Conservation (phyloP, 2,113 vertebrate species). For the Sylvia atricapilla region DNA sequence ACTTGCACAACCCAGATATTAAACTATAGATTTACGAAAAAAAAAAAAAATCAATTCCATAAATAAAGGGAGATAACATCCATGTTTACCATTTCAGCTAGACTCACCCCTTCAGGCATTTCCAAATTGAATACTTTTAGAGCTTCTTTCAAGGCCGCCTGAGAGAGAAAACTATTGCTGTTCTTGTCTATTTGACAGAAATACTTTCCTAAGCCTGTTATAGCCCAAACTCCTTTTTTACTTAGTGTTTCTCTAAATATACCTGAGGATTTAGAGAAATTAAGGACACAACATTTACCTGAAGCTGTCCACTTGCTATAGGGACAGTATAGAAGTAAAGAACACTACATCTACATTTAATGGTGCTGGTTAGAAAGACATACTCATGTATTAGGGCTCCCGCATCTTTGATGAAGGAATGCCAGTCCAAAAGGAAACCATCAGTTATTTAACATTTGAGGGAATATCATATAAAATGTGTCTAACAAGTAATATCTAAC, state of each 20-base stretch:
- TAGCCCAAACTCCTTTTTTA: constrained; percentile 69
- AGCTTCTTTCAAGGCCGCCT: constrained; percentile 67
- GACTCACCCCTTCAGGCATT: constrained; percentile 68
- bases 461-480: not conserved
- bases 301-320: not conserved
- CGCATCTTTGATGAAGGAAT: not conserved
- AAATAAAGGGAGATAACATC: not conserved
- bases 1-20: not conserved
- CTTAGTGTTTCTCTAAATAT: constrained; percentile 58
- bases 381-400: not conserved
- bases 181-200: constrained; percentile 65
- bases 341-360: not conserved
- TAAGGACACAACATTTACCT: not conserved
- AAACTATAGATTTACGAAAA: not conserved
- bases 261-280: constrained; percentile 52
- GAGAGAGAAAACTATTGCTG: constrained; percentile 63
- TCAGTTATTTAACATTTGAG: not conserved
- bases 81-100: not conserved
- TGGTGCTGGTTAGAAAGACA: not conserved
- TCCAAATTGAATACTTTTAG: constrained; percentile 72
- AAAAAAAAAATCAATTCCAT: not conserved
- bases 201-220: constrained; percentile 74
- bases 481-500: not conserved
- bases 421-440: not conserved
- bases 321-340: not conserved